Percentiles rank a stretch among this genome's conserved stretches.
phyloP scores from a whole-genome alignment of 2,888 invertebrate species.

The Cataglyphis rosenhaueri region DNA sequence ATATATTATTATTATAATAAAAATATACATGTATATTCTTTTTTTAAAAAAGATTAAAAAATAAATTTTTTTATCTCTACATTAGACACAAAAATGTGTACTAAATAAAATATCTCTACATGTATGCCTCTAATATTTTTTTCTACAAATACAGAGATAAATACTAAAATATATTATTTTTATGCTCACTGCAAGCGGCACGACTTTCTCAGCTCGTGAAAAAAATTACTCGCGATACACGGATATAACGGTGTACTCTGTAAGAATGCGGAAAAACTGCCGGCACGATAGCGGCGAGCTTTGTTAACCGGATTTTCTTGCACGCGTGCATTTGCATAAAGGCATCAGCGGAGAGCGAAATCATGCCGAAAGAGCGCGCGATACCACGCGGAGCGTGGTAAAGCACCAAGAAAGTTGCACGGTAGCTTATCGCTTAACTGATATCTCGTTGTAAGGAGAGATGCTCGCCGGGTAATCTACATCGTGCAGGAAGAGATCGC shows the following conservation, averaged over 20 bases:
- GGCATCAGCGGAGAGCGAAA: constrained; percentile 43
- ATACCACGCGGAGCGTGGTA: constrained; percentile 31
- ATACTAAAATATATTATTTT: not conserved
- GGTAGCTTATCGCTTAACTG: constrained; percentile 71
- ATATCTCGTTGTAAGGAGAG: constrained; percentile 74
- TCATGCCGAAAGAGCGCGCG: constrained; percentile 48
- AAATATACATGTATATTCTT: not conserved
- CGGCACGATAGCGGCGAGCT: constrained; percentile 39
- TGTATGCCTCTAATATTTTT: not conserved
- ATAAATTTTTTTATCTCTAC: not conserved
- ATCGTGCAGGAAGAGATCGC: constrained; percentile 72
- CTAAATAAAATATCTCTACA: not conserved
- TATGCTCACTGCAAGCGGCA: not conserved
- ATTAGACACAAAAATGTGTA: not conserved
- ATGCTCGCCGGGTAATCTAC: constrained; percentile 72
- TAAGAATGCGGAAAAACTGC: constrained; percentile 32
- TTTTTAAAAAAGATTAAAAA: not conserved
- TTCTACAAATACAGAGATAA: not conserved
- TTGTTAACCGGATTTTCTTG: constrained; percentile 52
- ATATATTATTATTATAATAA: not conserved
- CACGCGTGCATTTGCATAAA: constrained; percentile 54
- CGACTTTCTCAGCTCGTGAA: constrained; percentile 27
- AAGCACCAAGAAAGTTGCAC: constrained; percentile 65
- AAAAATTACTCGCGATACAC: not conserved
- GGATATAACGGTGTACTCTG: constrained; percentile 27